phyloP scores from a whole-genome alignment of 2,113 vertebrate species.

The Misgurnus anguillicaudatus region DNA sequence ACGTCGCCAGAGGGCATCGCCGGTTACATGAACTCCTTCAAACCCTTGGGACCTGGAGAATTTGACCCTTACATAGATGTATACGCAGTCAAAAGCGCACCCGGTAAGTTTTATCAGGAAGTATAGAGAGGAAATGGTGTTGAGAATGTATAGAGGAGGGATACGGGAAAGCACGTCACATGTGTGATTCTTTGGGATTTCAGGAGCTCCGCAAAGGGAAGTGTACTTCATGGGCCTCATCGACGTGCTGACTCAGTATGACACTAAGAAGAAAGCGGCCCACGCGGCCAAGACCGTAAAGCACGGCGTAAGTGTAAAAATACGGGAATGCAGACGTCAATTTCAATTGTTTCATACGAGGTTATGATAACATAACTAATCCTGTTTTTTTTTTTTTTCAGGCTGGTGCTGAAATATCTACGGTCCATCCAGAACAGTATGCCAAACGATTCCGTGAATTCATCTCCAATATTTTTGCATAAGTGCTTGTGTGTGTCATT shows the following conservation, averaged over 20 bases:
- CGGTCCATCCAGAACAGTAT: constrained; percentile 88
- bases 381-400: constrained; percentile 58
- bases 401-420: constrained; percentile 91
- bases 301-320: constrained; percentile 79
- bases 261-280: constrained; percentile 90
- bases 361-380: neutral
- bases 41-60: constrained; percentile 85
- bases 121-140: neutral
- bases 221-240: constrained; percentile 93
- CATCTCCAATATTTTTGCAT: constrained; percentile 87
- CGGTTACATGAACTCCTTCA: constrained; percentile 83
- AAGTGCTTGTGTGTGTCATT: constrained; percentile 32
- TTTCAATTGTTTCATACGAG: neutral
- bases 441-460: constrained; percentile 89
- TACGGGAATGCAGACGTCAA: neutral
- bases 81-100: constrained; percentile 82
- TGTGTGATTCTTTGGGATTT: constrained; percentile 10
- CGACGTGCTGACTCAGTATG: constrained; percentile 88
- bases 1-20: constrained; percentile 88
- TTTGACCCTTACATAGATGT: constrained; percentile 87
- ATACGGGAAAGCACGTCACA: constrained; percentile 14
- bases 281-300: constrained; percentile 91
- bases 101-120: constrained; percentile 69
- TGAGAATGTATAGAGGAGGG: neutral
- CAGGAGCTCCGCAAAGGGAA: constrained; percentile 87